These are phyloP conservation scores for Spheniscus mendiculus DNA, from an alignment of 2,113 vertebrate species.

Conservation along the genomic window DNA sequence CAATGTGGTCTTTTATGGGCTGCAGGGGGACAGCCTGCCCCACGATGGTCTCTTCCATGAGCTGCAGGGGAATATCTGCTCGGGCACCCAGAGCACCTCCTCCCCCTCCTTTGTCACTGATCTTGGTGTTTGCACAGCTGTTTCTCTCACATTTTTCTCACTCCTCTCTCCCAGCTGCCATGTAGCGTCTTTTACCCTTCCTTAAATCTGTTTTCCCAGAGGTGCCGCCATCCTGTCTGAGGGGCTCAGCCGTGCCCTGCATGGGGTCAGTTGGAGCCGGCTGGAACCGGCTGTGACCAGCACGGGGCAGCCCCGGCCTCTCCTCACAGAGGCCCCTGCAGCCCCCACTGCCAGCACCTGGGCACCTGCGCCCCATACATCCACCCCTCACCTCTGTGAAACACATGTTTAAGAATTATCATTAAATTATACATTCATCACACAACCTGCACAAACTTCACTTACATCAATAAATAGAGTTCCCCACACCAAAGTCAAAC, in stretches of 20 bases:
- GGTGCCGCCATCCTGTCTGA: rapidly evolving
- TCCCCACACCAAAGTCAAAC: not conserved
- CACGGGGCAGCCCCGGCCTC: rapidly evolving
- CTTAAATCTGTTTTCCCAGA: not conserved
- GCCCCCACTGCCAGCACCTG: rapidly evolving
- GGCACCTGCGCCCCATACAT: not conserved
- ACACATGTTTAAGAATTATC: not conserved
- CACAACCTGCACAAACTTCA: not conserved
- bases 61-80: not conserved
- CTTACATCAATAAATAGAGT: not conserved
- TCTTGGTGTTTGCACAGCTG: not conserved
- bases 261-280: rapidly evolving
- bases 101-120: not conserved
- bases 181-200: rapidly evolving
- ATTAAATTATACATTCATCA: not conserved
- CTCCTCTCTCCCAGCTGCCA: not conserved
- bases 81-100: rapidly evolving
- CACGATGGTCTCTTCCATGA: rapidly evolving
- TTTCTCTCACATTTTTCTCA: not conserved
- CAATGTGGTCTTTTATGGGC: not conserved
- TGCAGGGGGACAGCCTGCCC: not conserved
- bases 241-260: not conserved
- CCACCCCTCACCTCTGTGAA: not conserved
- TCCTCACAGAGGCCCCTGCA: not conserved
- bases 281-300: rapidly evolving